Base-by-base conservation (phyloP, 2,888 invertebrate genomes). In the Enoplolaimus lenunculus region DNA sequence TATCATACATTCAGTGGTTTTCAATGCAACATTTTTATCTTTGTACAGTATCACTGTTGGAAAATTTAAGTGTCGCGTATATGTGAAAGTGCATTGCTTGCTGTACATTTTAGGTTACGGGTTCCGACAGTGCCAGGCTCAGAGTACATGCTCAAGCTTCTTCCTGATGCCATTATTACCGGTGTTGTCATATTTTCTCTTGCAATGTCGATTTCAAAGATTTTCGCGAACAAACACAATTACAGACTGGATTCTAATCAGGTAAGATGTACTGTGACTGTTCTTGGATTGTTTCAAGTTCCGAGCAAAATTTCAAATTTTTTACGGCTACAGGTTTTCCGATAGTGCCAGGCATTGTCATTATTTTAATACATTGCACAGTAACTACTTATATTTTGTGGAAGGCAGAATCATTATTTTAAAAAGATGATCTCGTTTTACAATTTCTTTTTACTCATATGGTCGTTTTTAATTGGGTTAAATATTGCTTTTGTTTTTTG, bases 111-210 rank as follows among this genome's bases (percentile, higher is more conserved):
- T 7, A 69, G 65, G 33, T 34, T 70, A 2, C 26, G 35, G 7
- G n/a, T 7, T 34, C 68, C 68, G n/a, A 29, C 29, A 3, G n/a
- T 30, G 33, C 33, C 35, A 60, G 7, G 26, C 33, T 2, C 33
- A 13, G 59, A 60, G 2, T 57, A 45, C 26, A 68, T 68, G 57
- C 28, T 26, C 28, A 60, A 28, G 28, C 75, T 89, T 86, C 33
- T 85, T 86, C 71, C 78, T 1, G 82, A 82, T 76, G 80, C 82
- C 13, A 74, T 84, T 67, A 80, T 81, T 34, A 79, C 84, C n/a
- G 81, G 83, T 60, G 80, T 85, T 72, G 83, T 85, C 68, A 80
- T 83, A 33, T 85, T 83, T 77, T 82, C 84, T 71, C 81, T 84
- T 68, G 81, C 82, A 28, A 81, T 84, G 35, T 84, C 84, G 26